phyloP scores from a whole-genome alignment of 1,140 invertebrate species.

The Himalopsyche phryganea region DNA sequence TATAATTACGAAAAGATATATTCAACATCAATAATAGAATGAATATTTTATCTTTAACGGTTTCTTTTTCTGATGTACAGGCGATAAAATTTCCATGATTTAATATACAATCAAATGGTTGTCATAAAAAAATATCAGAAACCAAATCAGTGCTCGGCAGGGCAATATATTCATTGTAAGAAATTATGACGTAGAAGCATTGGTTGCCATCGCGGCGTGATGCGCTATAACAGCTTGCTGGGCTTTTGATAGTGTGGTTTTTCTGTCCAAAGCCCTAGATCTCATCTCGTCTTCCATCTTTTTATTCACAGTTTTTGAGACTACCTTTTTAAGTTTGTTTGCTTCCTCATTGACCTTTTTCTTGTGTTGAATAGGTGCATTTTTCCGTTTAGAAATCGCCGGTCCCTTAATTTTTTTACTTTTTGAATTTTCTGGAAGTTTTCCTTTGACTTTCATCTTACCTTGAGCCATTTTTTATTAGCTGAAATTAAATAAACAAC shows the following conservation, averaged over 20 bases:
- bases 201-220: conserved; percentile 12
- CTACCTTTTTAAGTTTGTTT: conserved; percentile 55
- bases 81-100: too few relatives aligned
- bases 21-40: too few relatives aligned
- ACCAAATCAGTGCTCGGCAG: too few relatives aligned
- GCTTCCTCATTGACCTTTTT: conserved; percentile 52
- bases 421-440: conserved; percentile 45
- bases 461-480: conserved; percentile 52
- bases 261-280: conserved; percentile 47
- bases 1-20: too few relatives aligned
- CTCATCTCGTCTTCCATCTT: conserved; percentile 57
- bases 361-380: conserved; percentile 56
- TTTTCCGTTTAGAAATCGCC: conserved; percentile 46
- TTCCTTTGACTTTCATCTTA: conserved; percentile 55
- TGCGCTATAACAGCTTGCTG: conserved; percentile 41
- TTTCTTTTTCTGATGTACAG: too few relatives aligned
- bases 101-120: too few relatives aligned
- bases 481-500: too few relatives aligned
- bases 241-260: conserved; percentile 42
- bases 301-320: conserved; percentile 58
- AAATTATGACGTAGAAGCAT: neutral
- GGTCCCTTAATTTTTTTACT: conserved; percentile 45
- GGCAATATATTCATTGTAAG: too few relatives aligned
- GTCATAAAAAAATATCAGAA: too few relatives aligned
- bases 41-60: too few relatives aligned